Base-by-base conservation (phyloP, 2,888 invertebrate species). In the Melanchra persicariae region DNA sequence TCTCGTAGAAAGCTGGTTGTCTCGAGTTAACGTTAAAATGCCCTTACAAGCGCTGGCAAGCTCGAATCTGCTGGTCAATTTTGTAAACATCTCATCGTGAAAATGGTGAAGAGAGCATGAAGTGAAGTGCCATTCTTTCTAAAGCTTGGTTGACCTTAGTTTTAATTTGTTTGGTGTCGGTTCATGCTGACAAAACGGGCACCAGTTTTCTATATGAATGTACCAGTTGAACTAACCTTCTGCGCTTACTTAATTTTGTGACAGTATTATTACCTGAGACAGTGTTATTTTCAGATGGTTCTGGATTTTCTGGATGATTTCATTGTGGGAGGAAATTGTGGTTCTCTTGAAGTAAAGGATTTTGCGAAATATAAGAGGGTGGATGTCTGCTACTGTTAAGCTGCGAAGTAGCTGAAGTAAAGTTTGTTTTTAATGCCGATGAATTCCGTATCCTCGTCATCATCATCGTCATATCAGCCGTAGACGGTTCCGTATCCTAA, bases 261-360 rank as follows among this genome's bases (percentile, higher is more conserved):
- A 3, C 45, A 22, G 19, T 54, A 77, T 49, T 57, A 81, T 74
- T 64, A 80, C 73, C 62, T 70, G 51, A 71, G 70, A 71, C 60
- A 47, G 54, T 74, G 68, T 74, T 69, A 79, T 73, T 60, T 63
- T 69, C 60, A 68, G 49, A 59, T 62, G 72, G 17, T 34, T 17
- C n/a, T 37, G 73, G 51, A 66, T 65, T 76, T 79, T 76, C 72
- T 51, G 19, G 8, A 49, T 76, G 70, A 79, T 79, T 79, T 77
- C 43, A 54, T 51, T 67, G 67, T 51, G 22, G 47, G 10, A 34
- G 60, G 60, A 55, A 65, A 74, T 65, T 60, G 63, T 68, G 64
- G 45, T 54, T 49, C 26, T 17, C 34, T 68, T 74, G 26, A 17
- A 43, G 59, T 65, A 61, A 59, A 77, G 60, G 60, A 62, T 70